Evolutionary conservation across 2,113 vertebrate species (phyloP), one percentile per base, ranked within the genome.

Genomic region (Spermophilus dauricus): DNA sequence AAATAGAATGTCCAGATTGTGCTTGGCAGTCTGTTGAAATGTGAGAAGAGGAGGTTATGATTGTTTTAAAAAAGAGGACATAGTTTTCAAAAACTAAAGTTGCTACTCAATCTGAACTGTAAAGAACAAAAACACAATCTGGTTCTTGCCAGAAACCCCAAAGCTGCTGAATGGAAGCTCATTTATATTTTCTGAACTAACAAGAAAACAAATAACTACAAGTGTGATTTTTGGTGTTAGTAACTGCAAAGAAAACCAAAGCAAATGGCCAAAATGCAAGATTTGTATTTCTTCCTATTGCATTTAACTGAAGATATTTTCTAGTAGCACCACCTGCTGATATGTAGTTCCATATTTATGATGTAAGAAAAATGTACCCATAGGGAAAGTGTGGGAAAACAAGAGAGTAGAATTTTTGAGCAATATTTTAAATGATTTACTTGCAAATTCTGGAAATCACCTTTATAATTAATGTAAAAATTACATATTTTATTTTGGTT

Each of bases 101-200:
- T 17, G 9, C 61, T 51, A 32, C 53, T 39, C 10, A 48, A 42
- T 4, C 86, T 51, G 73, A 2, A 39, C 2, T n/a, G 24, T 63
- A 76, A 87, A 85, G 5, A 45, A 12, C 24, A 5, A 70, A 75
- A 45, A 12, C 42, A 1, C 3, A 8, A 28, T 87, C 30, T 56
- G 7, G 0, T 45, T 78, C 17, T 77, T 32, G 61, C 11, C 18
- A 12, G 24, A 85, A 78, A 53, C 4, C 53, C 39, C 13, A 75
- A 87, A 37, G 8, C 11, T 51, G 13, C 1, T 45, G 12, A 80
- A 9, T 84, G 10, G 7, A 56, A 48, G 1, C 0, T 3, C 0
- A 30, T 34, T 28, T 20, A 26, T 80, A 4, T 61, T 78, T 82
- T 30, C 34, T 88, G 20, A 63, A 0, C 24, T 56, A 63, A 14